Percentiles rank a stretch among this genome's conserved stretches.
These are phyloP conservation scores for Xenopus petersii DNA, from an alignment of 2,797 vertebrate genomes.

Conservation along the genomic window DNA sequence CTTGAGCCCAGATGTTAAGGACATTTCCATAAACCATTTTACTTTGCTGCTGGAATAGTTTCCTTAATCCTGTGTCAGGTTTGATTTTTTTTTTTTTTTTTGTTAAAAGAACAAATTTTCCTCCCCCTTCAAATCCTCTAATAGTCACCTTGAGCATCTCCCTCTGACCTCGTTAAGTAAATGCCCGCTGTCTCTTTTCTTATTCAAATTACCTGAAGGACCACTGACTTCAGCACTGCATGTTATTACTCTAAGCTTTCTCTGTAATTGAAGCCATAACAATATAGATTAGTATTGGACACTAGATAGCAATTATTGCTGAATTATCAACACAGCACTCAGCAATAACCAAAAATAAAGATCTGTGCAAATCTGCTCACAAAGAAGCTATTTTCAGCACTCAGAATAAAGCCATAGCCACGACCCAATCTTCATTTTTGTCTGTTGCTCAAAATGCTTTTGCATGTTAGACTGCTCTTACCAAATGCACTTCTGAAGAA, in stretches of 20 bases:
- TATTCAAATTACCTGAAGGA: conserved; percentile 33
- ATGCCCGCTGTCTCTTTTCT: conserved; percentile 26
- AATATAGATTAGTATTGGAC: conserved; percentile 18
- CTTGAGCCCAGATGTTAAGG: too few species aligned
- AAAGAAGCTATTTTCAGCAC: too few species aligned
- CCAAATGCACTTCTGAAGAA: too few species aligned
- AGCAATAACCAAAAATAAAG: conserved; percentile 8
- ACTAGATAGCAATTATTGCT: conserved; percentile 10
- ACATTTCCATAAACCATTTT: too few species aligned
- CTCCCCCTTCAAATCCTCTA: conserved; percentile 24
- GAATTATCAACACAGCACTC: background rate
- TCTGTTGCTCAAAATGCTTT: too few species aligned
- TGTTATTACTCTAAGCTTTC: conserved; percentile 28
- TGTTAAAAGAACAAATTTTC: background rate
- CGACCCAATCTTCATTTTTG: too few species aligned
- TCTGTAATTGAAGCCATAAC: conserved; percentile 29
- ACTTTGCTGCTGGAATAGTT: too few species aligned
- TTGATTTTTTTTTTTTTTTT: too few species aligned
- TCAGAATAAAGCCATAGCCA: too few species aligned
- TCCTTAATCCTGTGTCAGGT: too few species aligned
- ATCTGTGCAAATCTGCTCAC: too few species aligned
- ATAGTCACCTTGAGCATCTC: conserved; percentile 40
- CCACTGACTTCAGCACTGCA: conserved; percentile 4
- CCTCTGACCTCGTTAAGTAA: conserved; percentile 32
- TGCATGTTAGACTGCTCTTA: too few species aligned